Evolutionary conservation across 2,797 vertebrate species (phyloP).

Genomic region (Merluccius polli): DNA sequence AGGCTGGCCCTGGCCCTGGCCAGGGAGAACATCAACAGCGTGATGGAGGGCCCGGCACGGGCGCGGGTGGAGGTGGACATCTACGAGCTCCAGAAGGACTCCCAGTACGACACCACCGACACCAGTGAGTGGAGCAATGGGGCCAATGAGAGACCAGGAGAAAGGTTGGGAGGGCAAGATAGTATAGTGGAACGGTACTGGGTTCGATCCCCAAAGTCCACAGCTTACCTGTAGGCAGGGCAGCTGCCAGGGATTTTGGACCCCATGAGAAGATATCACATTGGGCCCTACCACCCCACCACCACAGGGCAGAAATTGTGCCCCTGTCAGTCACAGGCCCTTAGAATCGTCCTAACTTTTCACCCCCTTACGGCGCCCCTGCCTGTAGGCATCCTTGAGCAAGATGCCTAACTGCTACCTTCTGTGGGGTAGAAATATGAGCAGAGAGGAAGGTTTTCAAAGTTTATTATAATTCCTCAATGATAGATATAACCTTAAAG

Average conservation of each 20-base stretch:
- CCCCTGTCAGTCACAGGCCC: too few species aligned
- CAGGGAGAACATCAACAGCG: constrained; percentile 89
- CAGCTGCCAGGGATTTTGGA: too few species aligned
- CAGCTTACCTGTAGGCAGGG: too few species aligned
- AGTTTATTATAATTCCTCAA: neutral
- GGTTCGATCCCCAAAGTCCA: too few species aligned
- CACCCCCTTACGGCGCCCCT: too few species aligned
- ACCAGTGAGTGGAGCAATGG: constrained; percentile 78
- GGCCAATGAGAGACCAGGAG: neutral
- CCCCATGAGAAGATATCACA: too few species aligned
- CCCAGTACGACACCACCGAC: constrained; percentile 94
- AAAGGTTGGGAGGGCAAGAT: neutral
- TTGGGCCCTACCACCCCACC: too few species aligned
- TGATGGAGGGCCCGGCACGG: constrained; percentile 81
- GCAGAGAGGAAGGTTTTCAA: neutral
- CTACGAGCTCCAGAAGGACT: constrained; percentile 91
- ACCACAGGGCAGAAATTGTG: too few species aligned
- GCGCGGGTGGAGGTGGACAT: constrained; percentile 91
- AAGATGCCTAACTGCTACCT: too few species aligned
- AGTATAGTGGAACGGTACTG: too few species aligned
- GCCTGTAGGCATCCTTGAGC: too few species aligned
- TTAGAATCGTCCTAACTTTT: too few species aligned
- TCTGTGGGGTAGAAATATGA: neutral
- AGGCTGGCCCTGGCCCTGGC: constrained; percentile 87
- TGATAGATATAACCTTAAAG: neutral